These are phyloP conservation scores for Drosophila tripunctata DNA, from an alignment of 2,888 invertebrate genomes.

Conservation along the genomic window DNA sequence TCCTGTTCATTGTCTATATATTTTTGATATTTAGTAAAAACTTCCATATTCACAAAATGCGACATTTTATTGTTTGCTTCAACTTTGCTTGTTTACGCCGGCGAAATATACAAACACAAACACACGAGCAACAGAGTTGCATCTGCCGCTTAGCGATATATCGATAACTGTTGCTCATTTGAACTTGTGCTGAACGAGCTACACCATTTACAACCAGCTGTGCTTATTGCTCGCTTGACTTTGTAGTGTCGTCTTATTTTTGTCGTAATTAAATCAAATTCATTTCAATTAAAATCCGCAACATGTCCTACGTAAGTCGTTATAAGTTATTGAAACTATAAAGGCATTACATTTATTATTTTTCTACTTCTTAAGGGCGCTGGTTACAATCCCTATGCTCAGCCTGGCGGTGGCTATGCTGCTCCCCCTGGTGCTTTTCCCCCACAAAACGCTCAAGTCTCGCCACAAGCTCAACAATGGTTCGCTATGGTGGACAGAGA, in stretches of 20 bases:
- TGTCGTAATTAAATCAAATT: constrained; percentile 28
- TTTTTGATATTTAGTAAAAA: constrained; percentile 91
- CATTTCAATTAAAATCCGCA: constrained; percentile 20
- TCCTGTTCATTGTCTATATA: constrained; percentile 92
- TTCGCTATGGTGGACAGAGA: constrained; percentile 93
- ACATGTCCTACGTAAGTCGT: constrained; percentile 79
- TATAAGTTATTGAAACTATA: not conserved
- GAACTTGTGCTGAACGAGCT: not conserved
- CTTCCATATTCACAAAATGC: constrained; percentile 85
- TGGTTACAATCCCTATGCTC: constrained; percentile 73
- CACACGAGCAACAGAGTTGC: constrained; percentile 16
- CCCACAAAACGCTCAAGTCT: constrained; percentile 85
- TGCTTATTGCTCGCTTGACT: constrained; percentile 7
- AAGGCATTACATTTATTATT: not conserved
- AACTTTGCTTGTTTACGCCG: constrained; percentile 44
- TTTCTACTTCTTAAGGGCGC: constrained; percentile 53
- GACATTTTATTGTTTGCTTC: constrained; percentile 83
- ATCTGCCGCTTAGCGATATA: not conserved
- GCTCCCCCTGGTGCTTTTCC: constrained; percentile 83
- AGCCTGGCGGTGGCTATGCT: constrained; percentile 72
- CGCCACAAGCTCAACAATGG: constrained; percentile 93
- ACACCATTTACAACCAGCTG: constrained; percentile 32
- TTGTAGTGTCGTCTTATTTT: constrained; percentile 11
- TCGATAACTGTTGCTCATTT: constrained; percentile 25
- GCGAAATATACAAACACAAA: constrained; percentile 20